A percentile compares a stretch with the other conserved stretches of the same genome.
Conservation (phyloP, 2,113 vertebrate genomes). For the Phoenicopterus ruber region DNA sequence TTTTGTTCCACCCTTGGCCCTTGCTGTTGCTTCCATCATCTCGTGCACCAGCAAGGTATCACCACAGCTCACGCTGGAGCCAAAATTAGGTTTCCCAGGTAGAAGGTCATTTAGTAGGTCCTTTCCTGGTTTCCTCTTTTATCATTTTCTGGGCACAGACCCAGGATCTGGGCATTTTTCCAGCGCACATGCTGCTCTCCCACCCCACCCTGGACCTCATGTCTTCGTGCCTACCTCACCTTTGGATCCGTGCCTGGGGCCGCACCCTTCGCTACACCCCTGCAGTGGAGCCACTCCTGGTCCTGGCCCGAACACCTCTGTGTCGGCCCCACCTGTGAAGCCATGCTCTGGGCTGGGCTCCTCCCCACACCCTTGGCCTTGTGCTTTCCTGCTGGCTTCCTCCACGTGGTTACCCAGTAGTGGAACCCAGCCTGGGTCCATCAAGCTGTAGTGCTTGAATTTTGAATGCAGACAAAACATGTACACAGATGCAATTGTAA, state of each 20-base stretch:
- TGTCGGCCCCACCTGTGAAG: background rate
- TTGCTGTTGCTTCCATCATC: background rate
- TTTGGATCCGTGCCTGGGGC: background rate
- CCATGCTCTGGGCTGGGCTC: fast-evolving
- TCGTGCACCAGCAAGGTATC: background rate
- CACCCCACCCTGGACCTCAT: background rate
- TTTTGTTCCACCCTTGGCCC: background rate
- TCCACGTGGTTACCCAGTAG: background rate
- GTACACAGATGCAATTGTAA: background rate
- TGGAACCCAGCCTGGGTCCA: background rate
- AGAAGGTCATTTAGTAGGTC: background rate
- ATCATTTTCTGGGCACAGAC: background rate
- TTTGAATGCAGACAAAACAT: background rate
- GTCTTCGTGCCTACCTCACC: background rate
- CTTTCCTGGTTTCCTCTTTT: background rate
- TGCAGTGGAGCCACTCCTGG: background rate
- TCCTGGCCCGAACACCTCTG: background rate
- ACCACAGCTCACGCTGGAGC: background rate
- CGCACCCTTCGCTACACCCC: background rate
- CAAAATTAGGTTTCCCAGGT: background rate
- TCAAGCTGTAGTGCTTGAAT: background rate
- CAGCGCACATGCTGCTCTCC: background rate
- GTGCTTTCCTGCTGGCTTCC: background rate
- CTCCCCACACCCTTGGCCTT: background rate
- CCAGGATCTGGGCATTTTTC: background rate